Base-by-base conservation (phyloP, 2,113 vertebrate species). In the Calypte anna region DNA sequence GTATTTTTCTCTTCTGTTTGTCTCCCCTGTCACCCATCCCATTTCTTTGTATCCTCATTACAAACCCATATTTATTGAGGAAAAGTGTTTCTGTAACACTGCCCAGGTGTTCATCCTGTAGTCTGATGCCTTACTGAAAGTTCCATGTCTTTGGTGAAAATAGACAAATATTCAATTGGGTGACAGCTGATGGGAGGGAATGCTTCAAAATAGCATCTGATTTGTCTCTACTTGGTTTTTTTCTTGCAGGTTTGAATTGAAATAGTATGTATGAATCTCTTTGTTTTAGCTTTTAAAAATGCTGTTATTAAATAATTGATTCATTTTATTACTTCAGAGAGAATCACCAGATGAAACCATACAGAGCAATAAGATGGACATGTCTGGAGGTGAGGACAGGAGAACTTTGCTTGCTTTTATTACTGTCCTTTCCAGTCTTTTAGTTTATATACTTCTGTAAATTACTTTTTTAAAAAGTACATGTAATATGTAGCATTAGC, bases 301-400 rank as follows among this genome's bases (percentile, higher is more conserved):
- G 18, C 61, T 91, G 6, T 24, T 51, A 48, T 36, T 69, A 58
- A 93, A 22, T 84, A 86, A 90, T 77, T 51, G 58, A 80, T 76
- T 64, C 19, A 8, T 86, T 96, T 97, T 93, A 17, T 95, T 86
- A 31, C 93, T 96, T 90, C 97, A 99, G 99, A 99, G 99, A 97
- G 99, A 99, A 95, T 98, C 98, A 64, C 97, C 98, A 95, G 99
- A 99, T 77, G 99, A 99, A 97, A 97, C 98, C 91, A 96, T 98
- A 96, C 99, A 99, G 97, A 98, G 98, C 96, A 99, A 98, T 98
- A 99, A 99, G 97, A 98, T 98, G 98, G 98, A 99, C 86, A 96
- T 99, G 94, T 97, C 98, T 96, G 98, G 98, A 98, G 98, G 98
- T 99, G 48, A 94, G 97, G 78, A 4, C 3, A 20, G 33, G 28